A percentile compares a stretch with the other conserved stretches of the same genome.
Evolutionary conservation across 2,888 invertebrate genomes (phyloP).

Genomic region (Cheilosia urbana): DNA sequence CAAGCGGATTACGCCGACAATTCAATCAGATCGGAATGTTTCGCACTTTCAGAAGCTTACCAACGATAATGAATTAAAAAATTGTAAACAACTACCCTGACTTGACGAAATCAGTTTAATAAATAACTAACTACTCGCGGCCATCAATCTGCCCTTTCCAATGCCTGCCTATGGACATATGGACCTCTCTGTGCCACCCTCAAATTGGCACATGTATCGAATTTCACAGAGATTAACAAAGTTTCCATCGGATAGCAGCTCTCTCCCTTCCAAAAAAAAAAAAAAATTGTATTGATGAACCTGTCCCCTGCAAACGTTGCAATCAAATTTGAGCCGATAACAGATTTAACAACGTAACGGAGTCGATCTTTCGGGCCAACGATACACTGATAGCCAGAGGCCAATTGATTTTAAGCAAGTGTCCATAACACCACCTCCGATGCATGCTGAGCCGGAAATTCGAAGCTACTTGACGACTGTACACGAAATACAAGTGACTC

Average conservation of each 20-base stretch:
- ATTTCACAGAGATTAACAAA: neutral
- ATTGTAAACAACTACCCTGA: too few relatives aligned
- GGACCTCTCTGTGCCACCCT: neutral
- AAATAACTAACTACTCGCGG: too few relatives aligned
- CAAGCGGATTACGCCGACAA: too few relatives aligned
- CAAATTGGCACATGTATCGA: neutral
- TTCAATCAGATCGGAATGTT: too few relatives aligned
- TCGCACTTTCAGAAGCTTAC: too few relatives aligned
- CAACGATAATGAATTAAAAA: too few relatives aligned
- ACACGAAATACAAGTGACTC: too few relatives aligned
- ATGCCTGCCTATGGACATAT: conserved; percentile 1
- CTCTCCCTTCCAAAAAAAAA: neutral
- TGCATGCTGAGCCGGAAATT: neutral
- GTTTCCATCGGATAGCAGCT: neutral
- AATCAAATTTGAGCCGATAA: conserved; percentile 59
- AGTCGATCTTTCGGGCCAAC: conserved; percentile 51
- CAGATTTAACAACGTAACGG: conserved; percentile 47
- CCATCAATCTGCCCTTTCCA: neutral
- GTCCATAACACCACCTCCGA: neutral
- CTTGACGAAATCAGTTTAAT: too few relatives aligned
- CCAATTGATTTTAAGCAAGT: conserved; percentile 32
- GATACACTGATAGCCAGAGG: conserved; percentile 31
- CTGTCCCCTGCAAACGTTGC: conserved; percentile 9
- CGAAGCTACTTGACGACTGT: neutral
- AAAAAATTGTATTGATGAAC: neutral